phyloP scores from a whole-genome alignment of 1,140 invertebrate species.

The Mercenaria mercenaria region DNA sequence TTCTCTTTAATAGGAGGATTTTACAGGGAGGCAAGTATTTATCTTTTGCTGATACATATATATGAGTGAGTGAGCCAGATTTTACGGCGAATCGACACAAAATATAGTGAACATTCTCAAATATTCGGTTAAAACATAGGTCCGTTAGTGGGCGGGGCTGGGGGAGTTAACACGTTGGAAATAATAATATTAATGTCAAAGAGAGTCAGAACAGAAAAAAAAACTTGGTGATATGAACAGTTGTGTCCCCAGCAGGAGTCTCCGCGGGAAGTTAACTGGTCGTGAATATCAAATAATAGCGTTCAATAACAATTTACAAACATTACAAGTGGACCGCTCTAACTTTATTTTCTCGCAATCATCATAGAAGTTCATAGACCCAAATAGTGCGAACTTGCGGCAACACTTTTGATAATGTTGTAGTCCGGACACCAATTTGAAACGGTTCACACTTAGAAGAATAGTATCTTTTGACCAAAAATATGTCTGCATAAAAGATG shows the following conservation, averaged over 20 bases:
- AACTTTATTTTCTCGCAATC: conserved; percentile 13
- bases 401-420: conserved; percentile 25
- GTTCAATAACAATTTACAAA: conserved; percentile 22
- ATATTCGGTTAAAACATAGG: too few species aligned
- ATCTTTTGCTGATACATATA: too few species aligned
- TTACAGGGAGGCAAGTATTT: too few species aligned
- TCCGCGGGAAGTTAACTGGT: background rate
- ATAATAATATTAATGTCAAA: too few species aligned
- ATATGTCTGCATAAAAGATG: background rate
- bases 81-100: too few species aligned
- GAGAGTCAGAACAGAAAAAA: too few species aligned
- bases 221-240: background rate
- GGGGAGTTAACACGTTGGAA: too few species aligned
- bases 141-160: too few species aligned
- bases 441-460: background rate
- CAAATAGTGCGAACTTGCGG: background rate
- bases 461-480: background rate
- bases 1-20: too few species aligned
- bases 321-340: background rate
- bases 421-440: background rate
- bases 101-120: too few species aligned
- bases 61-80: too few species aligned
- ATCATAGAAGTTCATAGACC: background rate
- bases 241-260: conserved; percentile 4
- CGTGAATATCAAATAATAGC: background rate